Base-by-base conservation (phyloP, 2,888 invertebrate species). In the Polia nebulosa region DNA sequence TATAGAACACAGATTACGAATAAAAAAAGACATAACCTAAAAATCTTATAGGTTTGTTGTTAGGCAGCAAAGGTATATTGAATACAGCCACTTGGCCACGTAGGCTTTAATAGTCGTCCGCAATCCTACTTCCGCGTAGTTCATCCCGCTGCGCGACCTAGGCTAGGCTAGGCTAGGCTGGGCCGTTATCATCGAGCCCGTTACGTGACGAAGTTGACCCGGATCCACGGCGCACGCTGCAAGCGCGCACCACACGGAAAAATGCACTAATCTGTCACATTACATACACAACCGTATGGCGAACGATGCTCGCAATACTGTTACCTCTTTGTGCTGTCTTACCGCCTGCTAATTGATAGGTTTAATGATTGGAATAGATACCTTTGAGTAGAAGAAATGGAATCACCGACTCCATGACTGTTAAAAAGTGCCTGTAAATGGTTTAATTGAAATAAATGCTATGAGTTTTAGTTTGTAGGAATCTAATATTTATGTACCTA, bases 81-180 rank as follows among this genome's bases (percentile, higher is more conserved):
- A 72, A 75, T 62, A 69, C 62, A 65, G 32, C 47, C 68, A 55
- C 55, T 29, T 34, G 34, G 65, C 61, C 59, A 80, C 82, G 83
- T 72, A 86, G 86, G 83, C 86, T 89, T 88, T 90, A 90, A 91
- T 91, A 86, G 88, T 72, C 87, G 91, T 88, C 88, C 90, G 91
- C 90, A 87, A 90, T 93, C 90, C 90, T 87, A 92, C 93, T 95
- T 95, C 95, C 95, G 95, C 93, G 92, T 93, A 90, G 90, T 91
- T 94, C 95, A 94, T 94, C 95, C 95, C 95, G 94, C 95, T 95
- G 91, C 88, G 89, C 93, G 95, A 95, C 95, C 95, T 91, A 93
- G 93, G 87, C 89, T 87, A 83, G 87, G 89, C 93, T 91, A 91
- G 91, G 89, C 88, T 87, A 83, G 87, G 89, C 86, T 90, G 91